These are phyloP conservation scores for Zophobas atratus DNA, from an alignment of 1,140 invertebrate genomes.

Conservation along the genomic window DNA sequence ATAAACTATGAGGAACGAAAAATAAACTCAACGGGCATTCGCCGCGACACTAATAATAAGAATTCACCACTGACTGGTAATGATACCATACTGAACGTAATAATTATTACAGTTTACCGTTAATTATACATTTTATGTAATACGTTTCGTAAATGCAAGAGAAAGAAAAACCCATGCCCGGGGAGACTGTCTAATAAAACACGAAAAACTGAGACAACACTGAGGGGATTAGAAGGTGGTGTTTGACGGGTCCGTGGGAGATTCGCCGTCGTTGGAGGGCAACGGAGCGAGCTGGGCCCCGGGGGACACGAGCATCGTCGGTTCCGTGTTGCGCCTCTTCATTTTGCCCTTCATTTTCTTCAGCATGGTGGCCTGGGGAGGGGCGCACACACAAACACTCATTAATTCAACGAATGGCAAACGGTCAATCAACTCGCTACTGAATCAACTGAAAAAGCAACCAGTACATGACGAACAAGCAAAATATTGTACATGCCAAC, in stretches of 20 bases:
- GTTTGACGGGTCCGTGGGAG: constrained; percentile 66
- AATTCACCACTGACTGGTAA: constrained; percentile 62
- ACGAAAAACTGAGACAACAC: constrained; percentile 16
- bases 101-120: constrained; percentile 64
- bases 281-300: constrained; percentile 72
- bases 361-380: constrained; percentile 87
- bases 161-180: constrained; percentile 50
- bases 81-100: constrained; percentile 67
- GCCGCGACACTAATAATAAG: constrained; percentile 47
- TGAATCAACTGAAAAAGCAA: constrained; percentile 48
- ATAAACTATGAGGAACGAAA: constrained; percentile 55
- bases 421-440: constrained; percentile 42
- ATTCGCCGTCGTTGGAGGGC: constrained; percentile 68
- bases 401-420: constrained; percentile 40
- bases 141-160: constrained; percentile 48
- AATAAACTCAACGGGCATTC: constrained; percentile 48
- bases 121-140: constrained; percentile 54
- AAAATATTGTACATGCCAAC: constrained; percentile 53
- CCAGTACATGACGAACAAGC: constrained; percentile 52
- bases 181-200: constrained; percentile 29
- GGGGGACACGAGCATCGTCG: constrained; percentile 86
- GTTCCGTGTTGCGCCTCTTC: constrained; percentile 93
- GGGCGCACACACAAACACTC: constrained; percentile 62
- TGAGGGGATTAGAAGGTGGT: constrained; percentile 63
- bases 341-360: constrained; percentile 95